Base-by-base conservation (phyloP, 2,113 vertebrate species). In the Cathartes aura region DNA sequence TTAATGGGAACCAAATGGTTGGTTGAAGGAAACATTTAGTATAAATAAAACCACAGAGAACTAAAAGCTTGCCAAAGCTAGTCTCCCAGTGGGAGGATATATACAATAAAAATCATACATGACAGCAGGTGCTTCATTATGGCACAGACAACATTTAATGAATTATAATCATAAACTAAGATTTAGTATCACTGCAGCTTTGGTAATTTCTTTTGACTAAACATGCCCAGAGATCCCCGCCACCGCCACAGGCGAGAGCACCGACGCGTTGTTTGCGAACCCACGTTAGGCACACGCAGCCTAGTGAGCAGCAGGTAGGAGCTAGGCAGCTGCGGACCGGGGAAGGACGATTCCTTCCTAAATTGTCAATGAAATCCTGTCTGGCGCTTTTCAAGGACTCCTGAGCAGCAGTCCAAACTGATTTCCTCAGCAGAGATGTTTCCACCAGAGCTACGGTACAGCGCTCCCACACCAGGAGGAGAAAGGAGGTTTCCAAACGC, bases 301-400 rank as follows among this genome's bases (percentile, higher is more conserved):
- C 43, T 5, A 10, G 34, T 0, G 2, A 56, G 75, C 74, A 14
- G 42, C 7, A 9, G 53, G 62, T 3, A 9, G 32, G 42, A 56
- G 48, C 27, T 0, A 2, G n/a, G 26, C 55, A 55, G 80, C 73
- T 36, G 59, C 0, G 0, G 2, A 3, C 23, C 3, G 0, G 50
- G 62, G 32, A 55, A 27, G 76, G 70, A 43, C 0, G 22, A 8
- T 9, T 32, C 43, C 24, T 9, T 15, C 40, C 3, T 4, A 9
- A n/a, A 11, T 1, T 2, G 3, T 8, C 63, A n/a, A 1, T 16
- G 34, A 15, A 30, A 59, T 11, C 75, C 14, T 4, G 9, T 5
- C 75, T 9, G 22, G 34, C 1, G 2, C 75, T 30, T 40, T 15
- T 11, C 75, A 36, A 63, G 55, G 55, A 15, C 68, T 38, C 60